phyloP scores from a whole-genome alignment of 2,888 invertebrate species.

The Bedellia somnulentella region DNA sequence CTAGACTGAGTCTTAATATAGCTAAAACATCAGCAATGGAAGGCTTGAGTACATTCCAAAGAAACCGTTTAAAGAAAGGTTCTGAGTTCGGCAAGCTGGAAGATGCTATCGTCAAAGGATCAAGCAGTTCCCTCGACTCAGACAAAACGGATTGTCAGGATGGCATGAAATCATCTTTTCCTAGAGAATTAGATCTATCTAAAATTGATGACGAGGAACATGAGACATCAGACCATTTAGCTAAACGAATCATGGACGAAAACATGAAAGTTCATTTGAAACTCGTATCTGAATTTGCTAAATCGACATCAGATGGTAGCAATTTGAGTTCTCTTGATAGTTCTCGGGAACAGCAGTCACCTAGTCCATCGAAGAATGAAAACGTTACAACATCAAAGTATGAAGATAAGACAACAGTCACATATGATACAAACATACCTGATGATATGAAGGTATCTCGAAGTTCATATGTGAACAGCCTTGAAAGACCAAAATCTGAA shows the following conservation, averaged over 20 bases:
- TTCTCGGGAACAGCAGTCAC: conserved; percentile 25
- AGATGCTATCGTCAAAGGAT: conserved; percentile 69
- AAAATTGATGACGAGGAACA: conserved; percentile 28
- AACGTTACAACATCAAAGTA: conserved; percentile 30
- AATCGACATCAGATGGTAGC: conserved; percentile 49
- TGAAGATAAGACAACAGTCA: conserved; percentile 43
- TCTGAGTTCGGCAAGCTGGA: conserved; percentile 77
- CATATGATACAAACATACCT: conserved; percentile 63
- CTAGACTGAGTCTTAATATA: conserved; percentile 54
- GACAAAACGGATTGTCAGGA: conserved; percentile 25
- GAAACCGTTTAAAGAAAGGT: conserved; percentile 70
- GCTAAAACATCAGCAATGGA: conserved; percentile 61
- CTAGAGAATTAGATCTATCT: conserved; percentile 22
- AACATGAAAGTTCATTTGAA: conserved; percentile 51
- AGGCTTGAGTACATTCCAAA: conserved; percentile 68
- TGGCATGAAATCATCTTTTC: conserved; percentile 7
- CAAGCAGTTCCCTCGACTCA: conserved; percentile 44
- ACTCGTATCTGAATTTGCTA: conserved; percentile 49
- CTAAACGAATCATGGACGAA: conserved; percentile 48
- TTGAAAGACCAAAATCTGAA: conserved; percentile 66
- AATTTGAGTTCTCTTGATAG: conserved; percentile 27
- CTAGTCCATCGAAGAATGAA: conserved; percentile 20
- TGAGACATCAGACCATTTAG: conserved; percentile 48
- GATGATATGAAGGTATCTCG: conserved; percentile 67
- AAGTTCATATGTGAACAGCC: conserved; percentile 59